Base-by-base conservation (phyloP, 2,113 vertebrate genomes). In the Reinhardtius hippoglossoides region DNA sequence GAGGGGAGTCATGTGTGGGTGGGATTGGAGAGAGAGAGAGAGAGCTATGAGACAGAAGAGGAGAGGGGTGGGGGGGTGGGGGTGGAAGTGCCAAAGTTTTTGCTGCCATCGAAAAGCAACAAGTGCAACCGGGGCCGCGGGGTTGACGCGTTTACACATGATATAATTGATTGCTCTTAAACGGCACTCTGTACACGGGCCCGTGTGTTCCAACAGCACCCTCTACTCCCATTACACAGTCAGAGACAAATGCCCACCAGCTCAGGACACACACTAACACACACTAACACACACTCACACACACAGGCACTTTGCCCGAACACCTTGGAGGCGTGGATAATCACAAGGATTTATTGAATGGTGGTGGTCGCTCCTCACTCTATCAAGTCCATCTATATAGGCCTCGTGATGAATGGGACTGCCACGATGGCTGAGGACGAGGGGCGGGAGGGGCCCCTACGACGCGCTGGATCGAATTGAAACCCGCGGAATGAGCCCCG, bases 271-370 rank as follows among this genome's bases (percentile, higher is more conserved):
- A 73, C 69, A 81, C 83, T 27, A 27, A 65, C 65, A 75, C 67
- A 78, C 80, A 50, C 50, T n/a, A n/a, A 24, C 24, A 24, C 24
- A 73, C 44, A 65, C 65, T 73, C 59, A 73, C 42, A 71, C 63
- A 74, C 35, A 42, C 57, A 76, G 24, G 67, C 76, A 77, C 76
- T 72, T 59, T 68, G 73, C 68, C 74, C 78, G 66, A 71, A 82
- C 83, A 87, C 85, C 87, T 90, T 67, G 83, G 83, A 86, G 91
- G 82, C 73, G 73, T 89, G 91, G 92, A 91, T 94, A 93, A 94
- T 93, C 88, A 90, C 80, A 75, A 89, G 91, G 92, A 94, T 93
- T 93, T 94, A 94, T 93, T 93, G 93, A 94, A 91, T 87, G 85
- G 78, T 81, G 80, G 84, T 86, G 86, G 87, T 85, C 74, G 74